Conservation (phyloP, 2,113 vertebrate species). For the Bubalus kerabau region DNA sequence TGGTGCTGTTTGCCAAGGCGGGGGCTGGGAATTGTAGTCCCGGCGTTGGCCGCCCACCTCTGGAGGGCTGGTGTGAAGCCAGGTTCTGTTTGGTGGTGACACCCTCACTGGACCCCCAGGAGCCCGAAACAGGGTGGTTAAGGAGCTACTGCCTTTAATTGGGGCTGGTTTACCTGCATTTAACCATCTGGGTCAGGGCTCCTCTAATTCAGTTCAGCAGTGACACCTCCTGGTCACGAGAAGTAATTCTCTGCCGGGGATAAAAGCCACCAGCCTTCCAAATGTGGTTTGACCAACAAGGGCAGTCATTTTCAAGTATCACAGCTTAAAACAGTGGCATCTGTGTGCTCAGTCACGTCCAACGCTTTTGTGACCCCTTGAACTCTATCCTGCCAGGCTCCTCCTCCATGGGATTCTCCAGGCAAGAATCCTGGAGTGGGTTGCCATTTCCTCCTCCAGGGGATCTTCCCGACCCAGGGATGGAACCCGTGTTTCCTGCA, state of each 20-base stretch:
- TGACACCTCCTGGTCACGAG: constrained; percentile 77
- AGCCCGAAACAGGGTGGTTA: background rate
- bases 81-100: background rate
- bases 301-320: background rate
- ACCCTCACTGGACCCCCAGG: background rate
- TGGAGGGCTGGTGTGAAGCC: background rate
- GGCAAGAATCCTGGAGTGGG: background rate
- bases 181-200: background rate
- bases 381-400: background rate
- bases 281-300: background rate
- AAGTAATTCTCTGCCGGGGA: constrained; percentile 39
- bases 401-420: background rate
- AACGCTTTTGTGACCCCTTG: background rate
- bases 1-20: background rate
- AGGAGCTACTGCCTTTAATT: constrained; percentile 27
- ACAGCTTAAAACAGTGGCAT: background rate
- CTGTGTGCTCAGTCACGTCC: background rate
- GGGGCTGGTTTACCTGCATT: background rate
- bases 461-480: background rate
- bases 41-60: background rate
- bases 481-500: background rate
- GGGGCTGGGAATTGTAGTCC: background rate
- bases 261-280: background rate
- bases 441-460: background rate
- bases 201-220: constrained; percentile 54